Base-by-base conservation (phyloP, 1,140 invertebrate species). In the Hycleus phaleratus region DNA sequence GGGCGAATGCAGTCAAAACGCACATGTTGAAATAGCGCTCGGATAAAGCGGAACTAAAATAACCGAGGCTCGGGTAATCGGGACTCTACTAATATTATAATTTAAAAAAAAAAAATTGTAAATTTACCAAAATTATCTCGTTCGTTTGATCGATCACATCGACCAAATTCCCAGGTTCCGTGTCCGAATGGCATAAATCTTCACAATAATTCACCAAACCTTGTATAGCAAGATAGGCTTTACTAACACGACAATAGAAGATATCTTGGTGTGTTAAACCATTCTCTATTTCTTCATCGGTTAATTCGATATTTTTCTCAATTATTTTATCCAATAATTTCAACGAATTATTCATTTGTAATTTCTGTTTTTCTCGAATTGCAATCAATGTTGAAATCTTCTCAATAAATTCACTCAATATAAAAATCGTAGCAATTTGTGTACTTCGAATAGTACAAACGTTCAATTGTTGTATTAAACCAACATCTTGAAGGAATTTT, bases 331-430 rank as follows among this genome's bases (percentile, higher is more conserved):
- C 32, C 4, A 32, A 5, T 32, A 32, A 32, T 32, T 32, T 32
- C 32, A 32, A 32, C 7, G 32, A 32, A 32, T 32, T 32, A 7
- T 32, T 32, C 1, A 32, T 5, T 32, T 32, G 32, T 32, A 5
- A 7, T 32, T 32, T 4, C 32, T 32, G 32, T 32, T 32, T 4
- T 32, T 32, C 4, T 32, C 32, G 4, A 5, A 32, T 5, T 0
- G 85, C 78, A 7, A 86, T 76, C 3, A 88, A 86, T 10, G 86
- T 87, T 4, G 86, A 79, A 49, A 93, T 78, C 72, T 92, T 91
- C 72, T 86, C 84, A 3, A 77, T 51, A 46, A 65, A 53, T 56
- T 71, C 70, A 61, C 80, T 80, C 9, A 92, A 74, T 10, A 89
- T 74, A 39, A 83, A 79, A 7, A 80, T 75, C 0, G 88, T 90